These are phyloP conservation scores for Melanostigma gelatinosum DNA, from an alignment of 2,113 vertebrate species.

Conservation along the genomic window DNA sequence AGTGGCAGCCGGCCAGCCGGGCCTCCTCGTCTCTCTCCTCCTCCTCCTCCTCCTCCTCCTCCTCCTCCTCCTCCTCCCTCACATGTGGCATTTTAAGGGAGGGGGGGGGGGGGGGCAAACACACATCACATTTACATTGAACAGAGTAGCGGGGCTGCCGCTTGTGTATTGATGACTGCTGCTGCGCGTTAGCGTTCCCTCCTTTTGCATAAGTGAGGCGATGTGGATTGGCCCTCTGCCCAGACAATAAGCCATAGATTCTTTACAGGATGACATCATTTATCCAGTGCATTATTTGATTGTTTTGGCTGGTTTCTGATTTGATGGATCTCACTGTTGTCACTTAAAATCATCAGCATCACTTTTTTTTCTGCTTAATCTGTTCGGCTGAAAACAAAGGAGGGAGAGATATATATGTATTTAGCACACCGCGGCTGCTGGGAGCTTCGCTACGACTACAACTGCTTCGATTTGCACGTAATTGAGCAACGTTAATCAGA, in stretches of 20 bases:
- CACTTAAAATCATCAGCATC: constrained; percentile 61
- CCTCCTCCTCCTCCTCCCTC: constrained; percentile 47
- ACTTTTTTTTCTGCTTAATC: constrained; percentile 40
- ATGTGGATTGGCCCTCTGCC: constrained; percentile 67
- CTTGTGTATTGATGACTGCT: constrained; percentile 50
- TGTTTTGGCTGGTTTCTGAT: constrained; percentile 73
- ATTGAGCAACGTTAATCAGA: constrained; percentile 49
- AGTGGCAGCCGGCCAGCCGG: constrained; percentile 83
- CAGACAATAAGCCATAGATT: constrained; percentile 71
- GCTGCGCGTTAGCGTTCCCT: constrained; percentile 33
- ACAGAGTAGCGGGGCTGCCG: constrained; percentile 24
- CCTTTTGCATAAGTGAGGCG: constrained; percentile 67
- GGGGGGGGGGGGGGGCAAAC: constrained; percentile 39
- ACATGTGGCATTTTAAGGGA: constrained; percentile 66
- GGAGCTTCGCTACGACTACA: constrained; percentile 14
- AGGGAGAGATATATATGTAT: constrained; percentile 39
- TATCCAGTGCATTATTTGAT: constrained; percentile 74
- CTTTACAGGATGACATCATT: constrained; percentile 74
- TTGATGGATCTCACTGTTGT: constrained; percentile 64
- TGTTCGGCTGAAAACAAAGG: background rate
- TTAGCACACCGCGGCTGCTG: constrained; percentile 34
- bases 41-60: too few species aligned
- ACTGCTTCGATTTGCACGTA: constrained; percentile 2
- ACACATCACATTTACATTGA: constrained; percentile 52
- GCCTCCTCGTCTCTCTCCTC: constrained; percentile 60